These are phyloP conservation scores for Zoanthus sansibaricus DNA, from an alignment of 92 coral and sea anemone genomes.

Conservation along the genomic window DNA sequence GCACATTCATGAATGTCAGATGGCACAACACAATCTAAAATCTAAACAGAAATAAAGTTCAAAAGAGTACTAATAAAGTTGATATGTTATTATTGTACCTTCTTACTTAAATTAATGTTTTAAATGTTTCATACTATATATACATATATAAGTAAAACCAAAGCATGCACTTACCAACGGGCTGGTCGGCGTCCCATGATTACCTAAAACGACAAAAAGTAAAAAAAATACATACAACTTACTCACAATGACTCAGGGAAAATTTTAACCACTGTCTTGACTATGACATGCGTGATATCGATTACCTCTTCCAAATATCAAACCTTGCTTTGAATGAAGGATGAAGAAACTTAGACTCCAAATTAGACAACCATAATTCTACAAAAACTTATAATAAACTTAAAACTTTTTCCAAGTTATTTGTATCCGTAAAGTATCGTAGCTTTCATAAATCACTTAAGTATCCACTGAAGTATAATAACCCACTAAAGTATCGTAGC, in stretches of 20 bases:
- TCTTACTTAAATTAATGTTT: conserved; percentile 98
- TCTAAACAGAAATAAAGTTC: neutral
- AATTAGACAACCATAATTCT: too few relatives aligned
- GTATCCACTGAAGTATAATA: too few relatives aligned
- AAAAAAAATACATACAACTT: neutral
- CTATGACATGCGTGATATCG: neutral
- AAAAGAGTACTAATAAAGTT: neutral
- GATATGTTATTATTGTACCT: conserved; percentile 56
- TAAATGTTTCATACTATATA: conserved; percentile 63
- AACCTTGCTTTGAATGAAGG: too few relatives aligned
- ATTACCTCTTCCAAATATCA: neutral
- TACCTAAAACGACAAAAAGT: conserved; percentile 51
- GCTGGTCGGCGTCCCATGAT: conserved; percentile 99
- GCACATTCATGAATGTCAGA: too few relatives aligned
- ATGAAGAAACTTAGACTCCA: too few relatives aligned
- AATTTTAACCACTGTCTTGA: conserved; percentile 6
- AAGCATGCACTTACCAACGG: conserved; percentile 86
- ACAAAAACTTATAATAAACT: too few relatives aligned
- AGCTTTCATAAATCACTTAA: too few relatives aligned
- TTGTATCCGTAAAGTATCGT: too few relatives aligned
- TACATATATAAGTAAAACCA: too few relatives aligned
- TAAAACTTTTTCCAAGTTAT: too few relatives aligned
- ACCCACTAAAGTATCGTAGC: neutral
- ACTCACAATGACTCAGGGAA: neutral
- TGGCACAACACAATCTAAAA: too few relatives aligned